These are phyloP conservation scores for Nannobrachium achirus DNA, from an alignment of 2,113 vertebrate species.

Conservation along the genomic window DNA sequence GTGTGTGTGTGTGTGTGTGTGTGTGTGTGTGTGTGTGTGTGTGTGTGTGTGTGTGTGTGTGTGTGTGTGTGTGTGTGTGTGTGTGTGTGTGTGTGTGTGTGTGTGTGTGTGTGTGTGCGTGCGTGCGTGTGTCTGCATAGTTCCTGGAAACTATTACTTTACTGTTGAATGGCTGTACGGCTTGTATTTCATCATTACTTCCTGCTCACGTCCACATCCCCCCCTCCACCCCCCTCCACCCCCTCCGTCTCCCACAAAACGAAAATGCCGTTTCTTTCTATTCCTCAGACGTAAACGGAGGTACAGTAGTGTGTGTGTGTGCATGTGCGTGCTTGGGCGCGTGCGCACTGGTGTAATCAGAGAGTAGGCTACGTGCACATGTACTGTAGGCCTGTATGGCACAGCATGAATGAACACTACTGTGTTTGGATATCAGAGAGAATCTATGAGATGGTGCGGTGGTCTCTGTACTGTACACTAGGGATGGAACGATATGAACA, in stretches of 20 bases:
- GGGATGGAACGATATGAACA: too few relatives aligned
- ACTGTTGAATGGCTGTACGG: neutral
- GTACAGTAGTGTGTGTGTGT: neutral
- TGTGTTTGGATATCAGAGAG: too few relatives aligned
- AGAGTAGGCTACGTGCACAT: too few relatives aligned
- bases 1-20: neutral
- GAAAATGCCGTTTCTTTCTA: neutral
- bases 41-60: neutral
- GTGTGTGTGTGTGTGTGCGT: too few relatives aligned
- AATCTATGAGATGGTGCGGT: too few relatives aligned
- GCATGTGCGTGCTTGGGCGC: neutral
- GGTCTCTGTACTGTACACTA: too few relatives aligned
- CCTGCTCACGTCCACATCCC: neutral
- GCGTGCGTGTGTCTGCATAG: neutral
- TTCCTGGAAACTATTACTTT: neutral
- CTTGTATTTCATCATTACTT: neutral
- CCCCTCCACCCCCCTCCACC: too few relatives aligned
- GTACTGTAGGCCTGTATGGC: too few relatives aligned
- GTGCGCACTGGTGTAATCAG: too few relatives aligned
- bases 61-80: constrained; percentile 2
- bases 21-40: neutral
- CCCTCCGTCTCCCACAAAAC: neutral
- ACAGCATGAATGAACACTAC: too few relatives aligned
- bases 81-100: neutral
- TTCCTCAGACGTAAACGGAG: neutral